Evolutionary conservation across 2,797 vertebrate genomes (phyloP).

Genomic region (Staurois parvus): DNA sequence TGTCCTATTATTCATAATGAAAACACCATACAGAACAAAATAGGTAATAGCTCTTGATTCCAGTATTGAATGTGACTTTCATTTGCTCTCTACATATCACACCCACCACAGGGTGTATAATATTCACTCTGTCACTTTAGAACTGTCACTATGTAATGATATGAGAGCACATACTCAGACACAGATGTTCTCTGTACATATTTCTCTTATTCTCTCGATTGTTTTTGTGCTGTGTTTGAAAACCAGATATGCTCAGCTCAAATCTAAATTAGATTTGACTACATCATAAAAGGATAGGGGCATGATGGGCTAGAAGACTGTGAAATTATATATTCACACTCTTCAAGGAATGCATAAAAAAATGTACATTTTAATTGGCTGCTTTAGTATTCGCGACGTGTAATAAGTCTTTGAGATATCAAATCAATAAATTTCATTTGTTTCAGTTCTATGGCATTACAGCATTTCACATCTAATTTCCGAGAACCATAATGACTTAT

Average conservation of each 20-base stretch:
- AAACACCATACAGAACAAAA: constrained; percentile 22
- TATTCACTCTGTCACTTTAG: constrained; percentile 43
- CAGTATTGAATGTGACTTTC: neutral
- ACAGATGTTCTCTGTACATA: constrained; percentile 33
- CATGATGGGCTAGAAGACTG: neutral
- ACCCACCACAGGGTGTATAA: constrained; percentile 28
- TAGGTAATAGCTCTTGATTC: constrained; percentile 20
- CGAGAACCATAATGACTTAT: constrained; percentile 61
- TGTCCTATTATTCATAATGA: constrained; percentile 6
- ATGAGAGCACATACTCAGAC: constrained; percentile 43
- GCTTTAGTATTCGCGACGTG: constrained; percentile 51
- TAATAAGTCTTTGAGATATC: constrained; percentile 63
- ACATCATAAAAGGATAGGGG: neutral
- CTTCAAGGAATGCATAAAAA: constrained; percentile 41
- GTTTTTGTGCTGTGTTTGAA: constrained; percentile 4
- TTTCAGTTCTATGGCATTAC: constrained; percentile 50
- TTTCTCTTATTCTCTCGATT: constrained; percentile 16
- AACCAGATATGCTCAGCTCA: constrained; percentile 24
- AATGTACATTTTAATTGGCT: constrained; percentile 6
- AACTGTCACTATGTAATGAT: constrained; percentile 42
- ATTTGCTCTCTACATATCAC: constrained; percentile 43
- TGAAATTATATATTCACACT: constrained; percentile 47
- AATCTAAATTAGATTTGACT: constrained; percentile 16
- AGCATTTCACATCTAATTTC: constrained; percentile 63
- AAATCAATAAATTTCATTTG: constrained; percentile 67